phyloP scores from a whole-genome alignment of 2,888 invertebrate species.

The Dysmachus trigonus region DNA sequence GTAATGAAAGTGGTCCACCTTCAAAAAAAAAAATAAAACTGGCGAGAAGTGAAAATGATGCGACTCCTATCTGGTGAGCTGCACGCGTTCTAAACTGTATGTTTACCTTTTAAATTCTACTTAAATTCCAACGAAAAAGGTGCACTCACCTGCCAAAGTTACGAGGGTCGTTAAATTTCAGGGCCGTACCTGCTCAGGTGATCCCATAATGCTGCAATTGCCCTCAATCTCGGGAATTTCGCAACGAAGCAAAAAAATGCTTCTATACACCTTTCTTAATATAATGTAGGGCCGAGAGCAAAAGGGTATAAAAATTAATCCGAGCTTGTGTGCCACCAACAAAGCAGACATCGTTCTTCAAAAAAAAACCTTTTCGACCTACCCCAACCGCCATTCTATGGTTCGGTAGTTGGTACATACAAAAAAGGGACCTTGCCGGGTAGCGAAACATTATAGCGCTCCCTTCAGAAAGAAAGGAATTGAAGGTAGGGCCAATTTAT shows the following conservation, averaged over 20 bases:
- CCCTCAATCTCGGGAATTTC: neutral
- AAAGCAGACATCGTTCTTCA: neutral
- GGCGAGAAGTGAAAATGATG: neutral
- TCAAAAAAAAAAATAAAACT: neutral
- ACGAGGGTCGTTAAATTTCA: neutral
- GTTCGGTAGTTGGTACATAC: neutral
- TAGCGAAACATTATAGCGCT: neutral
- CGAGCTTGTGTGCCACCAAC: neutral
- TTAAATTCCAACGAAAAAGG: neutral
- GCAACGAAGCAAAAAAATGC: neutral
- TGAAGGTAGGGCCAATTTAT: neutral
- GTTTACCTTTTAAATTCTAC: neutral
- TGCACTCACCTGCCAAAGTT: neutral
- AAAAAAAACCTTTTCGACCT: neutral
- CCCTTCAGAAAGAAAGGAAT: neutral
- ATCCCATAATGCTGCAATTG: neutral
- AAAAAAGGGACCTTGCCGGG: neutral
- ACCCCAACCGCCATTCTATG: neutral
- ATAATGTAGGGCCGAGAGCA: neutral
- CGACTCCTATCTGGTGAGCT: neutral
- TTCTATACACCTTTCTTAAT: neutral
- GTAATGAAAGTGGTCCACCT: slow-evolving; percentile 30
- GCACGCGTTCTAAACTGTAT: neutral
- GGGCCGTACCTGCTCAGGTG: neutral
- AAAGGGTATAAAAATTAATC: neutral